Base-by-base conservation (phyloP, 2,888 invertebrate species). In the Lepidochrysops patricia region DNA sequence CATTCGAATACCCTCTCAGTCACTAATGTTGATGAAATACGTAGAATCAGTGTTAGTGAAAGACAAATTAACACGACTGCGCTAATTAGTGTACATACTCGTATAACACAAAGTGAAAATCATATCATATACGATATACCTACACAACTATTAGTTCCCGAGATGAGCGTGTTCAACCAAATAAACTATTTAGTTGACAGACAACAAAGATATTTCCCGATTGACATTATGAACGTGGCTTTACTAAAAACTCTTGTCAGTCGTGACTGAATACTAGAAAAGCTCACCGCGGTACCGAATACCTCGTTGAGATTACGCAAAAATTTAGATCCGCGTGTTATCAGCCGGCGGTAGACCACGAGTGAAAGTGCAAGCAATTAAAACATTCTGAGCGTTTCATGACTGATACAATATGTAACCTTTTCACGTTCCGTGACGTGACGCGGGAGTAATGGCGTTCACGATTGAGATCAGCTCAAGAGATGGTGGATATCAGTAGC, bases 281-380 rank as follows among this genome's bases (percentile, higher is more conserved):
- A 0, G 4, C 9, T 19, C 4, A 7, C 2, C 7, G 15, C 19
- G 9, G 13, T 13, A 13, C 5, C 5, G n/a, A n/a, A 35, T 9
- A 3, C 9, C 5, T 3, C 2, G 35, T 19, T 19, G 43, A 43
- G 43, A 43, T 52, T 52, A n/a, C 52, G 52, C 52, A 52, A 23
- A 43, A 19, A 50, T 32, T 32, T 29, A 32, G 32, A 32, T 54
- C 54, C 32, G 54, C 15, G 15, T 29, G 6, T 26, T 26, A 26
- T 26, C 52, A 13, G 26, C 4, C n/a, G 4, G 15, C 29, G 32
- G 54, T 32, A 29, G 19, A 54, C 19, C 54, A 29, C 54, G 54
- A 54, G 54, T 9, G 54, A 54, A 54, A 54, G 54, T 54, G 19
- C 54, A 27, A 26, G 54, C 54, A 54, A 54, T 54, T 54, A 54